Evolutionary conservation across 2,113 vertebrate species (phyloP).

Genomic region (Larimichthys polyactis): DNA sequence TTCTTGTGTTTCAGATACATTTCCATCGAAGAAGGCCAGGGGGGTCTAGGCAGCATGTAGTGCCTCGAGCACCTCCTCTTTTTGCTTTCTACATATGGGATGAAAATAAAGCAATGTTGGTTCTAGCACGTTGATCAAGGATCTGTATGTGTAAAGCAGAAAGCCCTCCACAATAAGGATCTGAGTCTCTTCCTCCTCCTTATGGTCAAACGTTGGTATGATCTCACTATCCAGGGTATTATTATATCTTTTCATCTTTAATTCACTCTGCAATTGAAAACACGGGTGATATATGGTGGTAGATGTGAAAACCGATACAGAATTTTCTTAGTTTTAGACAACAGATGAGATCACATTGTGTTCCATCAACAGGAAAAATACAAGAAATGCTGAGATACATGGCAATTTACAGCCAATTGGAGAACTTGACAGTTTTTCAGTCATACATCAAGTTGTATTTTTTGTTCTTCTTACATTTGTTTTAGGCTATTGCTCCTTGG

Average conservation of each 20-base stretch:
- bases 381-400: slow-evolving; percentile 9
- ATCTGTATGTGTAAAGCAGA: slow-evolving; percentile 95
- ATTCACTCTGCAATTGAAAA: background rate
- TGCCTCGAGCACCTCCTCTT: slow-evolving; percentile 92
- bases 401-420: background rate
- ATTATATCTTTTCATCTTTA: background rate
- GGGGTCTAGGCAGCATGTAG: slow-evolving; percentile 91
- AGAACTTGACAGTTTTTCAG: slow-evolving; percentile 43
- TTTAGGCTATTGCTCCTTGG: slow-evolving; percentile 57
- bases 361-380: background rate
- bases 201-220: slow-evolving; percentile 64
- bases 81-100: slow-evolving; percentile 97
- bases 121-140: slow-evolving; percentile 92
- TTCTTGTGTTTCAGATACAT: slow-evolving; percentile 92
- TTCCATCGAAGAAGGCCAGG: slow-evolving; percentile 89
- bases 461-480: slow-evolving; percentile 56
- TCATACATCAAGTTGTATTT: slow-evolving; percentile 49
- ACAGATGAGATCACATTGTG: background rate
- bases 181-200: slow-evolving; percentile 84
- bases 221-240: slow-evolving; percentile 86
- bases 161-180: slow-evolving; percentile 97
- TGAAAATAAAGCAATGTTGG: slow-evolving; percentile 92
- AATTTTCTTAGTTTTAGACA: background rate
- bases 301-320: background rate
- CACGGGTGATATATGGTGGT: background rate